A percentile compares a stretch with the other conserved stretches of the same genome.
Conservation (phyloP, 2,888 invertebrate genomes). For the Harpagoxenus sublaevis region DNA sequence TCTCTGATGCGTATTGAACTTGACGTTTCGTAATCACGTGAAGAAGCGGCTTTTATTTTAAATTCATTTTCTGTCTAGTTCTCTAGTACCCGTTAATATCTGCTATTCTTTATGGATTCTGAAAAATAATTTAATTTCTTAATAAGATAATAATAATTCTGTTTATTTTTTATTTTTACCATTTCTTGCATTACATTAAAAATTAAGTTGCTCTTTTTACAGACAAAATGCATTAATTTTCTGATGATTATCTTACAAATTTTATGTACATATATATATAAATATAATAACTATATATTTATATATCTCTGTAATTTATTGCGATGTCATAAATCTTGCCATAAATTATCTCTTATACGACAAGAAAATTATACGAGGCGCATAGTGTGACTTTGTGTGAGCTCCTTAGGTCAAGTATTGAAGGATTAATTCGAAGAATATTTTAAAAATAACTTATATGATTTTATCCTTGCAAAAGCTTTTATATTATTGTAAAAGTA, state of each 20-base stretch:
- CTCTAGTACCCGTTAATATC: background rate
- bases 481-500: background rate
- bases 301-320: background rate
- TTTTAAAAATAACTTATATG: background rate
- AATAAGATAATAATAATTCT: background rate
- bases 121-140: background rate
- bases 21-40: background rate
- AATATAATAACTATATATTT: background rate
- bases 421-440: background rate
- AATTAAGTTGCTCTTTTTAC: background rate
- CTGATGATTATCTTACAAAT: slow-evolving; percentile 13
- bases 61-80: background rate
- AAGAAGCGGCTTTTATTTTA: background rate
- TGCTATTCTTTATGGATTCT: background rate
- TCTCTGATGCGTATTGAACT: background rate
- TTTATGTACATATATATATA: background rate
- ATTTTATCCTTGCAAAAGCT: no score
- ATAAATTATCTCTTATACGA: background rate
- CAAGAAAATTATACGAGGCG: background rate
- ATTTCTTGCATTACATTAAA: no score
- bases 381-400: background rate
- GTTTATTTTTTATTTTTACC: no score
- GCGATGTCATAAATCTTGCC: background rate
- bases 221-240: background rate
- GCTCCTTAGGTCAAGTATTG: background rate